These are phyloP conservation scores for Barnardius zonarius DNA, from an alignment of 2,113 vertebrate species.

Conservation along the genomic window DNA sequence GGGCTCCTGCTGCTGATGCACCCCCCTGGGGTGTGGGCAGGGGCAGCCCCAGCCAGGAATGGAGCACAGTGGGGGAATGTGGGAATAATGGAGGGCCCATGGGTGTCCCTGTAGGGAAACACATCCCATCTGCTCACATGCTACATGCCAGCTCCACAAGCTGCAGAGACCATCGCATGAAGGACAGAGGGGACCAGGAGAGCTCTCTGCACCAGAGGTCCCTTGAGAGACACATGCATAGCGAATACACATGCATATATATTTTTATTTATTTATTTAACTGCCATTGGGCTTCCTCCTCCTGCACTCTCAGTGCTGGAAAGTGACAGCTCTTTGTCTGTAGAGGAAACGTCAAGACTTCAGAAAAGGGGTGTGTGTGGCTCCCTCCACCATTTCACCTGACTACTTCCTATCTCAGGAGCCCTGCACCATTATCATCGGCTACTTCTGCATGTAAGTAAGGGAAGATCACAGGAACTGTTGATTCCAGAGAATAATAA, in stretches of 20 bases:
- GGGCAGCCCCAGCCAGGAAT: neutral
- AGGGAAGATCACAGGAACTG: neutral
- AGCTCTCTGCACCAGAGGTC: neutral
- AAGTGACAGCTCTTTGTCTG: slow-evolving; percentile 1
- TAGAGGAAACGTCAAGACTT: neutral
- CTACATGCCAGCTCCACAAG: accelerated
- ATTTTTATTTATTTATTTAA: neutral
- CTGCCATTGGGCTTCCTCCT: neutral
- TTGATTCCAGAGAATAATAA: neutral
- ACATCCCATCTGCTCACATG: accelerated
- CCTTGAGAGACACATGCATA: accelerated
- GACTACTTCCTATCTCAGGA: neutral
- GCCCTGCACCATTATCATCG: accelerated
- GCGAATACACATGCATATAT: neutral
- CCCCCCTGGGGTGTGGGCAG: neutral
- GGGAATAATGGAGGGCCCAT: accelerated
- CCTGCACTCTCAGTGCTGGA: neutral
- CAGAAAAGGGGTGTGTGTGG: neutral
- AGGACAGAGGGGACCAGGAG: neutral
- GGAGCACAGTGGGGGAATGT: no score
- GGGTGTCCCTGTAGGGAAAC: neutral
- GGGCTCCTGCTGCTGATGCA: neutral
- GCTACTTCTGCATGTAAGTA: neutral
- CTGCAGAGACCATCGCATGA: neutral
- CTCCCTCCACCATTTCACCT: neutral